A percentile compares a stretch with the other conserved stretches of the same genome.
Evolutionary conservation across 2,888 invertebrate species (phyloP).

Genomic region (Drosophila picticornis): DNA sequence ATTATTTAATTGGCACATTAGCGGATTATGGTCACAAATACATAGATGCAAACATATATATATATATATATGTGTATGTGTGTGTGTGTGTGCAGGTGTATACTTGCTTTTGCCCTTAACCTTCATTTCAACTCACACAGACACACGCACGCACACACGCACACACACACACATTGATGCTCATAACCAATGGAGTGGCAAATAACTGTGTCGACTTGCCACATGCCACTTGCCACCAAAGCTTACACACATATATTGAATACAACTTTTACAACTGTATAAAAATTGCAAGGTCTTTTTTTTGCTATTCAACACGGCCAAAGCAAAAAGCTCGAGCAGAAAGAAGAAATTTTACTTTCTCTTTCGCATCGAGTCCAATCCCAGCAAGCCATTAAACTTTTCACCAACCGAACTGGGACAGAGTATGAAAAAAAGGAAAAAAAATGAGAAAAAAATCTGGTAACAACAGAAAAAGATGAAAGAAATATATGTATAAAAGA

Average conservation of each 20-base stretch:
- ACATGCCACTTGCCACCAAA: constrained; percentile 44
- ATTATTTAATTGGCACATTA: constrained; percentile 29
- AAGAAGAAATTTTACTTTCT: constrained; percentile 81
- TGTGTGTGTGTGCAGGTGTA: background rate
- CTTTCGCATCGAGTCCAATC: constrained; percentile 64
- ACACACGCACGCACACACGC: background rate
- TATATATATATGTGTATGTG: constrained; percentile 2
- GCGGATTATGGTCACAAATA: constrained; percentile 24
- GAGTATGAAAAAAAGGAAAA: constrained; percentile 65
- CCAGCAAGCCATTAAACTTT: constrained; percentile 77
- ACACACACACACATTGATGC: constrained; percentile 13
- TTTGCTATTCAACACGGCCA: constrained; percentile 61
- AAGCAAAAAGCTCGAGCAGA: constrained; percentile 57
- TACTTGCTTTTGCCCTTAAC: constrained; percentile 48
- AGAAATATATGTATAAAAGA: constrained; percentile 79
- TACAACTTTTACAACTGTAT: constrained; percentile 76
- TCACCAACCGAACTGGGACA: constrained; percentile 80
- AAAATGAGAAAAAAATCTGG: constrained; percentile 60
- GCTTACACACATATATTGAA: constrained; percentile 68
- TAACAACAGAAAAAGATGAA: constrained; percentile 82
- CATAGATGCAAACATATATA: constrained; percentile 3
- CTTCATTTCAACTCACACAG: constrained; percentile 44
- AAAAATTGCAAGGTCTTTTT: constrained; percentile 75
- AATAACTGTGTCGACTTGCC: constrained; percentile 69
- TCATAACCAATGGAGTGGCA: constrained; percentile 77